Evolutionary conservation across 1,140 invertebrate genomes (phyloP), one percentile per base, ranked within the genome.

Genomic region (Hormaphis cornu): DNA sequence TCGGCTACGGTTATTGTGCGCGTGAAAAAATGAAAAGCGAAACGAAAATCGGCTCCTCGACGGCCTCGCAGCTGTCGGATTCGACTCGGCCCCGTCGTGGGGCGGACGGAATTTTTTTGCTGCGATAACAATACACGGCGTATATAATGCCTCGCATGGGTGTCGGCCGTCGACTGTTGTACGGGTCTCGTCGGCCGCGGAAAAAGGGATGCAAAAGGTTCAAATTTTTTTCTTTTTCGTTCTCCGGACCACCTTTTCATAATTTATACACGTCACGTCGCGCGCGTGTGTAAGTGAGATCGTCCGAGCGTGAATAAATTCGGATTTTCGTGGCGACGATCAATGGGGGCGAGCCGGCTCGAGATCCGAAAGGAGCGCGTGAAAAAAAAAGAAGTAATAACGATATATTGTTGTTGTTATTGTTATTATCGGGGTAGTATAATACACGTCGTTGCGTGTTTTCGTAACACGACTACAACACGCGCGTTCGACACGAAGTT

Each of bases 271-370:
- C n/a, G 40, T 44, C 4, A 44, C 10, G 10, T 44, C n/a, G 40
- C 12, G n/a, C n/a, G n/a, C 40, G 40, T 18, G 10, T 42, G 28
- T 63, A 48, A 63, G 28, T 16, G 44, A n/a, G n/a, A 63, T 63
- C 59, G 59, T 63, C 44, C 59, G 59, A 63, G 59, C 48, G 59
- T 63, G 59, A 63, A 63, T 33, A 48, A 48, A 48, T 63, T 63
- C n/a, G 59, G 42, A 48, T 48, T 30, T 63, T 48, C 37, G 30
- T 9, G 12, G 35, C 40, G 26, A 22, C 33, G 40, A 48, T 30
- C 26, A 30, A 46, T 63, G 26, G 42, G n/a, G 35, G 10, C 37
- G 35, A n/a, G 33, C 30, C 10, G 10, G 22, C 14, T 52, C 50
- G 48, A 24, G 14, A n/a, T n/a, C n/a, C n/a, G 30, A 9, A 33